Evolutionary conservation across 2,888 invertebrate genomes (phyloP), one percentile per base, ranked within the genome.

Genomic region (Lithophane semibrunnea): DNA sequence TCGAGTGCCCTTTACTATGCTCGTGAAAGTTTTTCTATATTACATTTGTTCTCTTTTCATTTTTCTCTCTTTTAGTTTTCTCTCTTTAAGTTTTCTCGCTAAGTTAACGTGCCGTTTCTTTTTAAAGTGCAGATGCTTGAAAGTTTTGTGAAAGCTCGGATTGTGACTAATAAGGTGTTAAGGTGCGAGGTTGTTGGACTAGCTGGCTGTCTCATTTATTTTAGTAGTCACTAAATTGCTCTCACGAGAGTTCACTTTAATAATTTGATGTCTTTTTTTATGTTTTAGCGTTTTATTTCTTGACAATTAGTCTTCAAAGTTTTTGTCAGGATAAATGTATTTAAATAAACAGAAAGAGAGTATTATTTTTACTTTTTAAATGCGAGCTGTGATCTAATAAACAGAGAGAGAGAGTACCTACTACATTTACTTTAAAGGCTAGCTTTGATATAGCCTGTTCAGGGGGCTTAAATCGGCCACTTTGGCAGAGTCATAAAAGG

Each of bases 1-100:
- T 87, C 80, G 83, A 89, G 85, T 84, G 86, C 80, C 75, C 66
- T 82, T 78, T 76, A 63, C 79, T 75, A 12, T 75, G 71, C 73
- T 79, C 18, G 67, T 21, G 2, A 58, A 83, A 87, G 79, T 87
- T 87, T 83, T 83, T 82, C 77, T 86, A 81, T 88, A 81, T n/a
- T n/a, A 10, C 0, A 54, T 54, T 54, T 54, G 10, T 54, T 58
- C 54, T 56, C n/a, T 77, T 86, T 86, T 87, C 13, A 49, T 24
- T 66, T 66, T 47, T 64, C 64, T 79, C 86, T 86, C 86, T 86
- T 44, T 72, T 73, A 52, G 83, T 83, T 85, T 89, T 84, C 52
- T 56, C 37, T 12, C 2, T 67, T 12, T 5, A 68, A 80, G 54
- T 84, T 77, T 84, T 79, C 79, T 74, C 68, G 76, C 56, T 5